Evolutionary conservation across 2,113 vertebrate genomes (phyloP), one percentile per base, ranked within the genome.

Genomic region (Pseudopipra pipra): DNA sequence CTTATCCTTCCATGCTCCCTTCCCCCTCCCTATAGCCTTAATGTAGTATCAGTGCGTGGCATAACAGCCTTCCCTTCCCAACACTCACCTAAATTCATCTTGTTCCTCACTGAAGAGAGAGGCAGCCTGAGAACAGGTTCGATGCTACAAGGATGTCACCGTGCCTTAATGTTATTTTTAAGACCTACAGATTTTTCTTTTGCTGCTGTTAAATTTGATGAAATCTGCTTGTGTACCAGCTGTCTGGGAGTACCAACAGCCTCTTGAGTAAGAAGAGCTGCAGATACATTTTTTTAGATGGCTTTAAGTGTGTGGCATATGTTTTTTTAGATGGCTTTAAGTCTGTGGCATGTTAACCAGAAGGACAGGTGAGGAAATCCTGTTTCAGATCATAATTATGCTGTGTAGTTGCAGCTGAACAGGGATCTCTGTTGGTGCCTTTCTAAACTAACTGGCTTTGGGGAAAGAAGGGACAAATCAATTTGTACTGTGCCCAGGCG

Each of bases 21-120:
- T 72, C 8, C 7, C 49, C 6, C 15, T 66, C 37, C 24, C 3
- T 3, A 4, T 3, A 4, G 16, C 41, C 27, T 56, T 56, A 30
- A 30, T 44, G 21, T 16, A 33, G 1, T 28, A 20, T 35, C 43
- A 59, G n/a, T 49, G 24, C 47, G 2, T 1, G 4, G 20, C 1
- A 0, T 35, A 54, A 46, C 46, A 51, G 30, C 37, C 47, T 67
- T 47, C 46, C 43, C n/a, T 87, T 94, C 72, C 56, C 9, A 2
- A 3, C 4, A 11, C 44, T 73, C 3, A 1, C 15, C 35, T 65
- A n/a, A 72, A 67, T 49, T 58, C 5, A 33, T 58, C 41, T 61
- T 2, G 2, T 14, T 83, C 24, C 28, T 82, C 27, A 2, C 21
- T 74, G 72, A 68, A 47, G 71, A 71, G 66, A n/a, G 33, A 16